Evolutionary conservation across 2,888 invertebrate genomes (phyloP).

Genomic region (Cryptosula pallasiana): DNA sequence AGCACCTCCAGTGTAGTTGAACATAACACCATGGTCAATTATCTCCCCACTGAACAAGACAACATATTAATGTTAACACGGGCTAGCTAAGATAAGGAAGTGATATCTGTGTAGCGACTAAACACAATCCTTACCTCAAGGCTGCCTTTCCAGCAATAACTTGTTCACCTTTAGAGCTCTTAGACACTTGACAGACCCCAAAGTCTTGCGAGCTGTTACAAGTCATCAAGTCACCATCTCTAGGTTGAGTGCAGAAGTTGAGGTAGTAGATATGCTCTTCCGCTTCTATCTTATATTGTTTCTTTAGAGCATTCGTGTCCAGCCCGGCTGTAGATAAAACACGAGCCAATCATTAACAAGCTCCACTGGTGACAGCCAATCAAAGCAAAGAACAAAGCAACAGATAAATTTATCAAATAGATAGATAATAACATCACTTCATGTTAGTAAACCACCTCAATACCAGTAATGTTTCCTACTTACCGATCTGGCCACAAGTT

Average conservation of each 20-base stretch:
- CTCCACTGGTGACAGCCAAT: no score
- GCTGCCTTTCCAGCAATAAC: neutral
- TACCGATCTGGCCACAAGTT: neutral
- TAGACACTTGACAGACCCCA: conserved; percentile 18
- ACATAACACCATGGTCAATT: neutral
- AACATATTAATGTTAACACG: no score
- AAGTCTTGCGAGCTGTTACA: neutral
- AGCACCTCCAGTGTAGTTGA: conserved; percentile 9
- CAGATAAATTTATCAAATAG: no score
- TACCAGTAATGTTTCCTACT: no score
- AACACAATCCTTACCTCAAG: neutral
- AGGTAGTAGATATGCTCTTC: neutral
- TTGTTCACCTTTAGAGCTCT: neutral
- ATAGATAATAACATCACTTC: no score
- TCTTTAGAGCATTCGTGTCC: neutral
- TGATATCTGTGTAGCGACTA: no score
- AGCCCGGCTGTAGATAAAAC: conserved; percentile 1
- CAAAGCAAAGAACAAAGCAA: no score
- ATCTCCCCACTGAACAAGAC: no score
- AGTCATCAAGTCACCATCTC: neutral
- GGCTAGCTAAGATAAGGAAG: no score
- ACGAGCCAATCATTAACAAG: neutral
- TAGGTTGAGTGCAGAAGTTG: neutral
- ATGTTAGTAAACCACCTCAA: no score
- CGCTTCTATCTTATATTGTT: neutral